Conservation (phyloP, 1,140 invertebrate genomes). For the Drosophila subobscura region DNA sequence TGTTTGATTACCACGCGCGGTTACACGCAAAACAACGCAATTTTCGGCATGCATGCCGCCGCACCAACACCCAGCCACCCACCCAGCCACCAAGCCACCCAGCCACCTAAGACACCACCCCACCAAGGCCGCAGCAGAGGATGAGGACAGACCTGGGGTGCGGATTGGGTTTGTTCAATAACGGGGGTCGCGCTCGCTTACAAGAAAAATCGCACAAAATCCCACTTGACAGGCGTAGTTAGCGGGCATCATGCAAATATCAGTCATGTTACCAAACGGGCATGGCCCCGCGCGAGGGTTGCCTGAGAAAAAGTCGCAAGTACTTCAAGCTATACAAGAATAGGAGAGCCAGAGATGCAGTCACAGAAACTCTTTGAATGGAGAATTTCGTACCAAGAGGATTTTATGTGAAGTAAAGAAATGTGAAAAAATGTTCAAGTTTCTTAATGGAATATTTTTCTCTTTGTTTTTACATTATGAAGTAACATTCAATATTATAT, state of each 20-base stretch:
- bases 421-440: neutral
- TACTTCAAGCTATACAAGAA: too few species aligned
- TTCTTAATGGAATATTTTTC: neutral
- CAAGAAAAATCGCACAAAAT: conserved; percentile 83
- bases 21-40: conserved; percentile 83
- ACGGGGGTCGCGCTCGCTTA: conserved; percentile 65
- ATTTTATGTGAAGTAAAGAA: too few species aligned
- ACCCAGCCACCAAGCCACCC: neutral
- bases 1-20: conserved; percentile 83
- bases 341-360: too few species aligned
- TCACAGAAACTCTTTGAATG: too few species aligned
- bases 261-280: conserved; percentile 63
- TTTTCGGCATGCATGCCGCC: conserved; percentile 81
- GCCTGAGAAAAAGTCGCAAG: neutral
- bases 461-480: too few species aligned
- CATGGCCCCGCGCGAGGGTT: conserved; percentile 42
- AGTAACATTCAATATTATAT: too few species aligned
- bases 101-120: conserved; percentile 7
- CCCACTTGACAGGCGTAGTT: conserved; percentile 83
- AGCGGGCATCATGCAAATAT: conserved; percentile 81
- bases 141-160: neutral
- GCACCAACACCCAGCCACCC: conserved; percentile 10
- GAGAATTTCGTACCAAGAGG: too few species aligned
- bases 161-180: conserved; percentile 30
- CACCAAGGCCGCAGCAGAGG: conserved; percentile 17